Base-by-base conservation (phyloP, 2,888 invertebrate genomes). In the Sinhomidia bicolor region DNA sequence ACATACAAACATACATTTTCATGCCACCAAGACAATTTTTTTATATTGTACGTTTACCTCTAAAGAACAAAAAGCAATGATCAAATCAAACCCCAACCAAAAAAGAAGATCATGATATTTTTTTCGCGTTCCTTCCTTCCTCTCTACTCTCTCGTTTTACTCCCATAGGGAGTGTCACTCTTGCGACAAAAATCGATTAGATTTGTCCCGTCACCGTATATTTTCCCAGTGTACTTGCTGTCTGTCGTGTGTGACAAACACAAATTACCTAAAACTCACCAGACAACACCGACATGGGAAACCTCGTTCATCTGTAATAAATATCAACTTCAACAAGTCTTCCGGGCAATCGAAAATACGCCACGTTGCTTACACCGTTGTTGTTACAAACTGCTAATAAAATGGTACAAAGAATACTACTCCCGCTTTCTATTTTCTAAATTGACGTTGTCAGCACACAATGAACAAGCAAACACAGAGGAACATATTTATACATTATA, bases 131-230 rank as follows among this genome's bases (percentile, higher is more conserved):
- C 29, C 76, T n/a, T n/a, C n/a, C n/a, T n/a, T n/a, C n/a, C n/a
- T n/a, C n/a, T n/a, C n/a, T 26, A 41, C 60, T 60, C 79, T 60
- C 23, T 80, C 51, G 12, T 41, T 51, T 60, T 60, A 74, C 85
- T 90, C 91, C 91, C 91, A 91, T 62, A 47, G 91, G 91, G 87
- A 89, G 85, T 90, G 91, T 91, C 91, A 90, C 87, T 91, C 91
- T 90, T 89, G 87, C 81, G 57, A 90, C 82, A 88, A 85, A 90
- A 91, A 91, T 91, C 90, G 90, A 91, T 91, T 91, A 88, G 90
- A 90, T 89, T 90, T 89, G 76, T 90, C 83, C 90, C 89, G 82
- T 87, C 86, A 60, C 47, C 36, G 79, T 68, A 32, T 80, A n/a
- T 12, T 80, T 80, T 60, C 41, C 17, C 51, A 12, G 0, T 80